Evolutionary conservation across 2,797 vertebrate species (phyloP).

Genomic region (Sebastes itinus): DNA sequence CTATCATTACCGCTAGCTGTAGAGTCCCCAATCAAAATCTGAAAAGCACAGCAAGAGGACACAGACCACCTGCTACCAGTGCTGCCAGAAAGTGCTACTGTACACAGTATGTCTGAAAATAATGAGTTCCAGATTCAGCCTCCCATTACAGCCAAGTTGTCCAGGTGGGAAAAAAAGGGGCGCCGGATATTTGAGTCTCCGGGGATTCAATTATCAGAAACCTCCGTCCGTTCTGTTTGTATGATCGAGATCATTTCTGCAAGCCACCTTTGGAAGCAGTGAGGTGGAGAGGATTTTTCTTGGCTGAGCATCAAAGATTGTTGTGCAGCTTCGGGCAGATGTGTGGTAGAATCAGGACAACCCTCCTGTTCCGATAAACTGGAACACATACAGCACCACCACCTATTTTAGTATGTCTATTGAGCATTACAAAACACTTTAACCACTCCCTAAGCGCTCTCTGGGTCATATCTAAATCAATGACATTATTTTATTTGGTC

Average conservation of each 20-base stretch:
- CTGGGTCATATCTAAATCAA: background rate
- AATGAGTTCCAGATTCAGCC: background rate
- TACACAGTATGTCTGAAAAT: background rate
- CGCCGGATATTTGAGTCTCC: background rate
- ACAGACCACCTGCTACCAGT: background rate
- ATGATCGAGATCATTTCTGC: background rate
- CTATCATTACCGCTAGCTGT: background rate
- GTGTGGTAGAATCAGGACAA: background rate
- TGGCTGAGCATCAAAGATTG: slow-evolving; percentile 15
- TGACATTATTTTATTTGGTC: background rate
- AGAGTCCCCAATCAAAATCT: background rate
- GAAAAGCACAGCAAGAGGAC: background rate
- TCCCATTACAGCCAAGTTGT: background rate
- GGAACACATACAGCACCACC: background rate
- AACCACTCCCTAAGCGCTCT: background rate
- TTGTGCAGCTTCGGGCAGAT: background rate
- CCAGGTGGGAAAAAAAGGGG: background rate
- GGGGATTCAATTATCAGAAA: background rate
- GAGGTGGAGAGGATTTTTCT: background rate
- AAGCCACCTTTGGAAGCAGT: background rate
- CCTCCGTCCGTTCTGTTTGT: background rate
- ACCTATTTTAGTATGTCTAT: background rate
- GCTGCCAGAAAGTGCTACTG: no score
- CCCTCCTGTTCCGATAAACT: background rate
- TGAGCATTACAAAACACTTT: background rate